These are phyloP conservation scores for Microcaecilia unicolor DNA, from an alignment of 2,797 vertebrate species.

Conservation along the genomic window DNA sequence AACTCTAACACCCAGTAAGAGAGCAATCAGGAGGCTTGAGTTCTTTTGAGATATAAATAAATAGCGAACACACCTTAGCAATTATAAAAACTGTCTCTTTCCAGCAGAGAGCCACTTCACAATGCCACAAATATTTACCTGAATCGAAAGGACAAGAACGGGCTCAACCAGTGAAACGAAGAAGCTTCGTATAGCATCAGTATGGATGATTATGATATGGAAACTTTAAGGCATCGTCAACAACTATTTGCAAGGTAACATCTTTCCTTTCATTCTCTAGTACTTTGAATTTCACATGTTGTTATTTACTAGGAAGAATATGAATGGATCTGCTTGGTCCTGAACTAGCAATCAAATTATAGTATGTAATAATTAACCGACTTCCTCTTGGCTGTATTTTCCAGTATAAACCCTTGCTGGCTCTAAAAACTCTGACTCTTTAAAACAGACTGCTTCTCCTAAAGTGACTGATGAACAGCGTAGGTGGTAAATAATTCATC, in stretches of 20 bases:
- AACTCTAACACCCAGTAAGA: too few species aligned
- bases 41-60: neutral
- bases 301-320: neutral
- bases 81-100: neutral
- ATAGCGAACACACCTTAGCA: neutral
- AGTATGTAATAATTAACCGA: neutral
- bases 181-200: too few species aligned
- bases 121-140: neutral
- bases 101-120: neutral
- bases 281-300: too few species aligned
- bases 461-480: too few species aligned
- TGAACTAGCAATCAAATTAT: neutral
- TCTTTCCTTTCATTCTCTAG: too few species aligned
- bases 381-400: neutral
- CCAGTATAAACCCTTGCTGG: too few species aligned
- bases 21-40: too few species aligned
- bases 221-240: neutral
- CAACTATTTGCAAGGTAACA: constrained; percentile 8
- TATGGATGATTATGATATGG: constrained; percentile 9
- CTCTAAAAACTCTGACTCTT: too few species aligned
- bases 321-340: neutral
- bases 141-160: neutral
- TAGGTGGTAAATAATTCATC: too few species aligned
- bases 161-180: neutral
- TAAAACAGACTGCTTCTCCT: too few species aligned